Percentiles rank a stretch among this genome's conserved stretches.
These are phyloP conservation scores for Danio tinwini DNA, from an alignment of 2,797 vertebrate genomes.

Conservation along the genomic window DNA sequence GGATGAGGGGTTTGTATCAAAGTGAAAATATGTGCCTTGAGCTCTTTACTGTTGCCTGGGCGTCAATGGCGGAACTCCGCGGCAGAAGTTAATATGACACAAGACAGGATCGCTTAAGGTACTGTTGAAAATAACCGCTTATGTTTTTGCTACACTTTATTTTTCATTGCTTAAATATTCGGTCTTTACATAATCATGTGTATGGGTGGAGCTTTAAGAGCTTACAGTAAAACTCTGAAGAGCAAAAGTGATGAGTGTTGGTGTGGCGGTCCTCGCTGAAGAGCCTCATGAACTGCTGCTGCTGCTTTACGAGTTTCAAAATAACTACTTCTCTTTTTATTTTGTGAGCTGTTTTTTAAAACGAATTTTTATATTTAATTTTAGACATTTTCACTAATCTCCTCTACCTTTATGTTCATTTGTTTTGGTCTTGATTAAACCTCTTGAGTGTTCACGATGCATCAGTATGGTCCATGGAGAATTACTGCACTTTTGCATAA, in stretches of 20 bases:
- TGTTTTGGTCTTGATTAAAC: constrained; percentile 68
- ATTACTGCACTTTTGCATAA: constrained; percentile 1
- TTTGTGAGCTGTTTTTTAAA: not conserved
- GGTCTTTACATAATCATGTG: not conserved
- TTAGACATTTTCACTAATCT: constrained; percentile 61
- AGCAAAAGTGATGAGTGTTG: constrained; percentile 18
- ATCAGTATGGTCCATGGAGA: constrained; percentile 39
- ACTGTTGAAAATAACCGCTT: not conserved
- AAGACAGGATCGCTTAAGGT: constrained; percentile 44
- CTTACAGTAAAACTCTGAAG: constrained; percentile 14
- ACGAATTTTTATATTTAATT: too few relatives aligned
- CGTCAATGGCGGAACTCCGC: constrained; percentile 52
- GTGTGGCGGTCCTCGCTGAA: not conserved
- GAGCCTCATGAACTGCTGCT: not conserved
- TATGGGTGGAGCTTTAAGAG: constrained; percentile 13
- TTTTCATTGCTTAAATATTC: not conserved
- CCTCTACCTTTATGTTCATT: constrained; percentile 36
- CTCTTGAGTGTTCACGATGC: constrained; percentile 64
- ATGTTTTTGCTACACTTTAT: not conserved
- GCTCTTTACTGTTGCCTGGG: constrained; percentile 37
- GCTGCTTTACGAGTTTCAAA: not conserved
- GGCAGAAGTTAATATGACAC: constrained; percentile 51
- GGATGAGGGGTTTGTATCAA: constrained; percentile 41
- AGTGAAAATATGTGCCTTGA: constrained; percentile 18
- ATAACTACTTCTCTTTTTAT: not conserved